Conservation (phyloP, 2,888 invertebrate species). For the Oasisia sp. region DNA sequence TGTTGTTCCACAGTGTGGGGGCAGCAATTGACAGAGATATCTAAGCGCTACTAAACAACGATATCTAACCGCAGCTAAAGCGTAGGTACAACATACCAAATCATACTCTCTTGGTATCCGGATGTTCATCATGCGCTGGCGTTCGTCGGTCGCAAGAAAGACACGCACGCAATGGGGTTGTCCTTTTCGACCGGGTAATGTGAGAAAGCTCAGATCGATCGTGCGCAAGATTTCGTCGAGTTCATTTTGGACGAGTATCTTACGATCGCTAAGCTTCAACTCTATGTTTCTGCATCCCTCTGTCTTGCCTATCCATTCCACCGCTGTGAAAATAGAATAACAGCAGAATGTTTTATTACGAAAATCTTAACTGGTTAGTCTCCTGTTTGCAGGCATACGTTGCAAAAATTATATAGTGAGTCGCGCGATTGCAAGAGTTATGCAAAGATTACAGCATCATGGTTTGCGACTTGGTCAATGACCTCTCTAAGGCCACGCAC, state of each 20-base stretch:
- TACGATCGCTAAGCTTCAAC: not conserved
- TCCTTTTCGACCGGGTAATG: constrained; percentile 47
- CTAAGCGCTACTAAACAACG: too few species aligned
- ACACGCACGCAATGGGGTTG: constrained; percentile 33
- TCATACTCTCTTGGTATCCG: constrained; percentile 70
- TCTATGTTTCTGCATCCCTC: constrained; percentile 38
- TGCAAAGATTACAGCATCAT: too few species aligned
- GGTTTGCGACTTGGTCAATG: too few species aligned
- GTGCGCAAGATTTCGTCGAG: constrained; percentile 32
- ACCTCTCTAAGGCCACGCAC: too few species aligned
- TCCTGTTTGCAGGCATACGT: not conserved
- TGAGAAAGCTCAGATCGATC: constrained; percentile 36
- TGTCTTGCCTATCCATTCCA: constrained; percentile 56
- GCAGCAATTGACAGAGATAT: too few species aligned
- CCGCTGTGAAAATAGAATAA: constrained; percentile 41
- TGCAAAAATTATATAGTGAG: too few species aligned
- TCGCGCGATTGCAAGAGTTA: too few species aligned
- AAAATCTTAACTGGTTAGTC: not conserved
- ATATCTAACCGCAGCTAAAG: too few species aligned
- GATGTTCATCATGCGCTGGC: constrained; percentile 57
- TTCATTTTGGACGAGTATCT: not conserved
- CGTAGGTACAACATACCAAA: constrained; percentile 63
- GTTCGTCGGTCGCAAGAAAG: constrained; percentile 37
- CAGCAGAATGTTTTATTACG: not conserved
- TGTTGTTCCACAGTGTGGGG: too few species aligned